phyloP scores from a whole-genome alignment of 2,797 vertebrate genomes.

The Coreius guichenoti region DNA sequence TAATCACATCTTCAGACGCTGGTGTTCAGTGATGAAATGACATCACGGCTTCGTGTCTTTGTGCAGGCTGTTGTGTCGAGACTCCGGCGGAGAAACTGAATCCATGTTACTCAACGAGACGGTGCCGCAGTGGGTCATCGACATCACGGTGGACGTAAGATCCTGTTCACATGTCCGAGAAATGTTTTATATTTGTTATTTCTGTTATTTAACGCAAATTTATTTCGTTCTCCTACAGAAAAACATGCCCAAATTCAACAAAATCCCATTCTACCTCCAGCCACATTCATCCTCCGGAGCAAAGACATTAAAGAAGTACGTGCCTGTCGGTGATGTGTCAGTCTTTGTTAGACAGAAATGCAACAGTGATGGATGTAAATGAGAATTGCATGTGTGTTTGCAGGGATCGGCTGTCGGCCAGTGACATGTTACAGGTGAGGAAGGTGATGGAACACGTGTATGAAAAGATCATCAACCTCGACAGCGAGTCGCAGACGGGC shows the following conservation, averaged over 20 bases:
- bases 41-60: background rate
- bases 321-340: background rate
- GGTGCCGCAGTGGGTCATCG: constrained; percentile 88
- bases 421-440: constrained; percentile 89
- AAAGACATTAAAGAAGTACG: constrained; percentile 90
- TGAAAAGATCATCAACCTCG: constrained; percentile 88
- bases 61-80: constrained; percentile 83
- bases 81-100: constrained; percentile 87
- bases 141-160: constrained; percentile 89
- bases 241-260: constrained; percentile 94
- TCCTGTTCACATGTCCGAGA: background rate
- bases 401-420: constrained; percentile 86
- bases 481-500: constrained; percentile 87
- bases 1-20: background rate
- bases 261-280: constrained; percentile 93
- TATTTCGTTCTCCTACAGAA: constrained; percentile 76
- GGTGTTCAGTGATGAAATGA: background rate
- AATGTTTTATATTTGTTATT: background rate
- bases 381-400: background rate
- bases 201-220: background rate
- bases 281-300: constrained; percentile 89
- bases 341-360: too few relatives aligned
- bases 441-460: constrained; percentile 91
- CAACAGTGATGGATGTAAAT: background rate
- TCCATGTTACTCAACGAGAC: constrained; percentile 91